phyloP scores from a whole-genome alignment of 2,888 invertebrate species.

The Barypeithes pellucidus region DNA sequence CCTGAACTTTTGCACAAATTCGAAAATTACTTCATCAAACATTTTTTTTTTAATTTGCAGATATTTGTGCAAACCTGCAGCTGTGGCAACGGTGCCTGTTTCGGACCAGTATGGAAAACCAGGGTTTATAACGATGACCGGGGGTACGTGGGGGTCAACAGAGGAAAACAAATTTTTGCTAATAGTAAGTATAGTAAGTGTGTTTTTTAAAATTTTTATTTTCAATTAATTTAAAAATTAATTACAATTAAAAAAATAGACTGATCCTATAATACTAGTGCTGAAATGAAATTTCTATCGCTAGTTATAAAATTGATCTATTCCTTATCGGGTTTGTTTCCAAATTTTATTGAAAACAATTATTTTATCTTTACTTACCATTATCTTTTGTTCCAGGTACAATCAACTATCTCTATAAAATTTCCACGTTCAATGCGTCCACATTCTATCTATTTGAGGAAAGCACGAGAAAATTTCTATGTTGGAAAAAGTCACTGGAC shows the following conservation, averaged over 20 bases:
- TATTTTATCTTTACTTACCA: background rate
- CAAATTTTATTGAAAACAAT: too few species aligned
- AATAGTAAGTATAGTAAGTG: conserved; percentile 25
- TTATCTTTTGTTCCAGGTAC: conserved; percentile 32
- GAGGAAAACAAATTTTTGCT: conserved; percentile 28
- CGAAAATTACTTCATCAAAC: background rate
- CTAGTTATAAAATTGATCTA: too few species aligned
- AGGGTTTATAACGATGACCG: conserved; percentile 59
- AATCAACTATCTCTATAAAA: conserved; percentile 37
- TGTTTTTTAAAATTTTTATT: background rate
- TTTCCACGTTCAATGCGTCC: conserved; percentile 23
- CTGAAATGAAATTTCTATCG: too few species aligned
- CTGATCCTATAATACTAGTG: too few species aligned
- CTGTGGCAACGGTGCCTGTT: conserved; percentile 46
- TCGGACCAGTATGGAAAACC: conserved; percentile 58
- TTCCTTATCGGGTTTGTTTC: too few species aligned
- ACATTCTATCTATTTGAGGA: conserved; percentile 44
- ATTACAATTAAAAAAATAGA: too few species aligned
- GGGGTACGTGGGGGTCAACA: conserved; percentile 61
- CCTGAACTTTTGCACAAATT: background rate
- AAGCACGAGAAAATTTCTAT: conserved; percentile 31
- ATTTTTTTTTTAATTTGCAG: conserved; percentile 29
- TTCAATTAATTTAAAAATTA: too few species aligned
- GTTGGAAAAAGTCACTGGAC: conserved; percentile 42
- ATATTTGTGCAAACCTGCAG: conserved; percentile 45